Evolutionary conservation across 2,113 vertebrate species (phyloP).

Genomic region (Anguilla rostrata): DNA sequence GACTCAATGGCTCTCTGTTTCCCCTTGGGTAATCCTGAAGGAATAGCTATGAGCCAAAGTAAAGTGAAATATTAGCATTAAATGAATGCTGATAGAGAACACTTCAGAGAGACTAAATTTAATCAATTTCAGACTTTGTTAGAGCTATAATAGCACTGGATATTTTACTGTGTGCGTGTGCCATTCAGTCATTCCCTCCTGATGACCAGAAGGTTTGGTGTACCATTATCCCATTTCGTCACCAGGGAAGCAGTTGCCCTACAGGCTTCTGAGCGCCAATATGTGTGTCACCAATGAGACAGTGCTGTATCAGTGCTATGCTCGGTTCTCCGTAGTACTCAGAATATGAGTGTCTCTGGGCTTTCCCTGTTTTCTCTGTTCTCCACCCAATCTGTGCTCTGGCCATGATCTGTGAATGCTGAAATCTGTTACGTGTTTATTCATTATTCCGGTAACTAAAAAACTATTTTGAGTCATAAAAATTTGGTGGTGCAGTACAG

Average conservation of each 20-base stretch:
- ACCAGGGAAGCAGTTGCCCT: neutral
- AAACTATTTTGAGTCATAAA: neutral
- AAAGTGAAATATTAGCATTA: no score
- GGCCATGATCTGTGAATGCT: no score
- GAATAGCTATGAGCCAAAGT: neutral
- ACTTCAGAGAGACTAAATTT: no score
- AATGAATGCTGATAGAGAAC: no score
- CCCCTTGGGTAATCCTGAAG: no score
- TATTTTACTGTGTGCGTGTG: neutral
- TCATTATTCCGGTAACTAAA: neutral
- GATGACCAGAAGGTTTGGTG: neutral
- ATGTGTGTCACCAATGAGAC: neutral
- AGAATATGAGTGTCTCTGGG: neutral
- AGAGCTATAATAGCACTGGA: neutral
- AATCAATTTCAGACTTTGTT: no score
- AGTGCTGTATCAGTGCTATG: neutral
- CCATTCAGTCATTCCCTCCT: neutral
- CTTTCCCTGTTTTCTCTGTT: no score
- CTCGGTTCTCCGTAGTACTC: neutral
- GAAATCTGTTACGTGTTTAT: neutral
- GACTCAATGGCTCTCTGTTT: slow-evolving; percentile 41
- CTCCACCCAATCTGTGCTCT: no score
- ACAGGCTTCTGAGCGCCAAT: neutral
- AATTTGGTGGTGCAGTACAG: neutral
- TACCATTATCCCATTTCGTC: neutral